These are phyloP conservation scores for Alloscopus bannaensis DNA, from an alignment of 2,888 invertebrate species.

Conservation along the genomic window DNA sequence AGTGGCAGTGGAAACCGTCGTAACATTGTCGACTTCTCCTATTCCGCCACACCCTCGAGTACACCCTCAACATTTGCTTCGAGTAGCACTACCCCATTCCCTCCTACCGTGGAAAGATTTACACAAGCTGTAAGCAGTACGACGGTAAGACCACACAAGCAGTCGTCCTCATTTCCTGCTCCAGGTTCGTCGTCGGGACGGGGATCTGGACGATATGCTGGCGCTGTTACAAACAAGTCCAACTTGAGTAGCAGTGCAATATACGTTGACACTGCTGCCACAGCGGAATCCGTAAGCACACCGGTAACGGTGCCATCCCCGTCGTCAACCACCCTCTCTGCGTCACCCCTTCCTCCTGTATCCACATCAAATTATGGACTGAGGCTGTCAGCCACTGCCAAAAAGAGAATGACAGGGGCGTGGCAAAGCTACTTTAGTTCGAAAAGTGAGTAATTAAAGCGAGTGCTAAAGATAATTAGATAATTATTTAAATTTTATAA, in stretches of 20 bases:
- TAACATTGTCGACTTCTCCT: constrained; percentile 65
- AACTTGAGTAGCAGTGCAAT: constrained; percentile 65
- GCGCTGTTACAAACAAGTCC: constrained; percentile 67
- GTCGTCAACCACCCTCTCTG: constrained; percentile 45
- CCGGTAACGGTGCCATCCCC: constrained; percentile 62
- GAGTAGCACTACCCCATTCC: constrained; percentile 60
- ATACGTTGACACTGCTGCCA: constrained; percentile 67
- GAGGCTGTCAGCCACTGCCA: constrained; percentile 69
- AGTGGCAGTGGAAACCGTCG: constrained; percentile 33
- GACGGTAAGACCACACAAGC: constrained; percentile 47
- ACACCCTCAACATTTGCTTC: constrained; percentile 39
- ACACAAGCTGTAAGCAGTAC: constrained; percentile 60
- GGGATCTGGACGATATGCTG: constrained; percentile 56
- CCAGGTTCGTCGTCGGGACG: constrained; percentile 33
- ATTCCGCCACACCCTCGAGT: constrained; percentile 57
- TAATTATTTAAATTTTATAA: constrained; percentile 62
- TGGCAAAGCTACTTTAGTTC: constrained; percentile 70
- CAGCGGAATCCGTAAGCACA: constrained; percentile 61
- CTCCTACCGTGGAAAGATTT: constrained; percentile 59
- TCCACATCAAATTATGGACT: constrained; percentile 69
- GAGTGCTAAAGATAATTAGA: constrained; percentile 35
- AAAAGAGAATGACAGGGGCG: constrained; percentile 69
- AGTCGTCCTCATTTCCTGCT: constrained; percentile 48
- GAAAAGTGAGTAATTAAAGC: constrained; percentile 59
- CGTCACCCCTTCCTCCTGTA: constrained; percentile 56